Percentiles rank a stretch among this genome's conserved stretches.
phyloP scores from a whole-genome alignment of 1,140 invertebrate genomes.

The Forficula auricularia region DNA sequence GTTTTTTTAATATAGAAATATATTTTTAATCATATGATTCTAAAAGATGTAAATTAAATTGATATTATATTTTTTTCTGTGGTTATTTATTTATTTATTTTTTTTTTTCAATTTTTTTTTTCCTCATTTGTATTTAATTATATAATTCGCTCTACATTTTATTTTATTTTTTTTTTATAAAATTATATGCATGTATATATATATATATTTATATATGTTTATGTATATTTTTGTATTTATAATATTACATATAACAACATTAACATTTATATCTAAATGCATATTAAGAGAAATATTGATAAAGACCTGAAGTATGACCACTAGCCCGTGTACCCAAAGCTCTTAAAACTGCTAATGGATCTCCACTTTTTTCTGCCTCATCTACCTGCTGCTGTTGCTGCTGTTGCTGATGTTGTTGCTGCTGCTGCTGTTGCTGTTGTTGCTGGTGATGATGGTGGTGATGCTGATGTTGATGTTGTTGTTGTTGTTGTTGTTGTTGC shows the following conservation, averaged over 20 bases:
- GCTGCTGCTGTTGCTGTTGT: neutral
- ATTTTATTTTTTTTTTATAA: slow-evolving; percentile 1
- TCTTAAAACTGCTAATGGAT: slow-evolving; percentile 13
- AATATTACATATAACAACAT: slow-evolving; percentile 7
- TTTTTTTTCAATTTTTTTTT: too few species aligned
- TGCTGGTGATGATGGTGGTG: neutral
- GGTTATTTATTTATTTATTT: too few species aligned
- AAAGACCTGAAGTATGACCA: slow-evolving; percentile 9
- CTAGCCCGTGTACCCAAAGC: slow-evolving; percentile 10
- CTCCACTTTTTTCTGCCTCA: slow-evolving; percentile 18
- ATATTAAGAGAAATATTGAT: slow-evolving; percentile 15
- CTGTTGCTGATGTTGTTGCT: slow-evolving; percentile 16
- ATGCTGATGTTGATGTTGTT: too few species aligned
- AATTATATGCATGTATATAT: too few species aligned
- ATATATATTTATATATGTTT: neutral
- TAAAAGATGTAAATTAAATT: too few species aligned
- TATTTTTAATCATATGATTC: too few species aligned
- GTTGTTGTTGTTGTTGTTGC: too few species aligned
- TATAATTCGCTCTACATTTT: neutral
- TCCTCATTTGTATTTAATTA: too few species aligned
- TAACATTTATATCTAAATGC: slow-evolving; percentile 2
- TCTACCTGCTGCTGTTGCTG: slow-evolving; percentile 16
- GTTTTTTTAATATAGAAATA: too few species aligned
- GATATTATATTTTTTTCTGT: too few species aligned
- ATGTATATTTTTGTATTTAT: neutral